Conservation (phyloP, 1,140 invertebrate species). For the Manduca sexta region DNA sequence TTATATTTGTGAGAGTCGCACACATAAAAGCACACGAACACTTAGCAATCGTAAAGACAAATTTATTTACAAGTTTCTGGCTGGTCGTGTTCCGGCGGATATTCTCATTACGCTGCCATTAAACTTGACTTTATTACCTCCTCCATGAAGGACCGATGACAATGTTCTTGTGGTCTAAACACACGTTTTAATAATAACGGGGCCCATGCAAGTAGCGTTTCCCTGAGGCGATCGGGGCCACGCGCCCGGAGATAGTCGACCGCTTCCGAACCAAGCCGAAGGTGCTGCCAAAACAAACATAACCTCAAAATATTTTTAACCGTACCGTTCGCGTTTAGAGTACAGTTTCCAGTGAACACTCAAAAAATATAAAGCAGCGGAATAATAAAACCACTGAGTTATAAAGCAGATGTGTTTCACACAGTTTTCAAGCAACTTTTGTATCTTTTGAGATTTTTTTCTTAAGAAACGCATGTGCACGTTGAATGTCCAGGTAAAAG, state of each 20-base stretch:
- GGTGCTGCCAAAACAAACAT: constrained; percentile 23
- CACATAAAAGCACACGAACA: no score
- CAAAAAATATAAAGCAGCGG: no score
- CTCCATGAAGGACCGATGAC: constrained; percentile 13
- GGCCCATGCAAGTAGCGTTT: constrained; percentile 19
- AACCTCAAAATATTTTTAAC: constrained; percentile 4
- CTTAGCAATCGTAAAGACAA: constrained; percentile 10
- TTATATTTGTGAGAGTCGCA: no score
- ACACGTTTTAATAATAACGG: constrained; percentile 32
- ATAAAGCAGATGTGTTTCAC: constrained; percentile 60
- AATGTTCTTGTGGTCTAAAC: constrained; percentile 23
- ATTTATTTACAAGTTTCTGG: constrained; percentile 15
- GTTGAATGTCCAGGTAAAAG: constrained; percentile 43
- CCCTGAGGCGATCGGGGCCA: constrained; percentile 28
- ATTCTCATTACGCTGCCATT: constrained; percentile 18
- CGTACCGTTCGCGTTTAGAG: neutral
- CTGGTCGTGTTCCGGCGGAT: constrained; percentile 14
- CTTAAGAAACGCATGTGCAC: constrained; percentile 49
- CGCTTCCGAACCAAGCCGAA: constrained; percentile 27
- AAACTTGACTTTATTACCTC: constrained; percentile 20
- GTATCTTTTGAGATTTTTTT: constrained; percentile 61
- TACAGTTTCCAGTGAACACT: neutral
- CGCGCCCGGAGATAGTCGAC: constrained; percentile 39
- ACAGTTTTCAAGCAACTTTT: constrained; percentile 50
- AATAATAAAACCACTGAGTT: neutral